These are phyloP conservation scores for Oenanthe oenanthe DNA, from an alignment of 2,113 vertebrate species.

Conservation along the genomic window DNA sequence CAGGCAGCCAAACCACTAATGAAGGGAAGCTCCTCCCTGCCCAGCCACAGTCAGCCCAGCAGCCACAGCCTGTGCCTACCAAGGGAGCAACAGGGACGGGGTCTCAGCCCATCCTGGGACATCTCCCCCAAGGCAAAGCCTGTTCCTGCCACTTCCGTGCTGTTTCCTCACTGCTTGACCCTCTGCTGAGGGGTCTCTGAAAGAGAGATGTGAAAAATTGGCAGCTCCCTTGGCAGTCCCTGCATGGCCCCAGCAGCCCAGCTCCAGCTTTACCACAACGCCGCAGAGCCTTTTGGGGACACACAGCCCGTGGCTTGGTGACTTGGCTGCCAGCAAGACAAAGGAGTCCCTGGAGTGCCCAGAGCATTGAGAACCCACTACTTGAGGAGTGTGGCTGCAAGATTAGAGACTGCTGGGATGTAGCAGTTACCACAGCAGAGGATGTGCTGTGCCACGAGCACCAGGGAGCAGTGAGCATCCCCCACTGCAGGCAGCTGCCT, in stretches of 20 bases:
- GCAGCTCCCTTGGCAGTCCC: not conserved
- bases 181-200: not conserved
- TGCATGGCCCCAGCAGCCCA: not conserved
- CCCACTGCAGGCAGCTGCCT: not conserved
- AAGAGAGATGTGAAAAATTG: not conserved
- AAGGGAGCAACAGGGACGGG: not conserved
- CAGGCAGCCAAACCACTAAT: constrained; percentile 1
- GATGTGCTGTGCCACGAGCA: rapidly evolving
- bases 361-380: not conserved
- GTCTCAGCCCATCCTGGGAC: not conserved
- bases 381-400: not conserved
- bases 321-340: not conserved
- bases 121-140: not conserved
- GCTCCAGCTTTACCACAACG: not conserved
- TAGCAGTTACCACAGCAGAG: not conserved
- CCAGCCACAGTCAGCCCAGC: not conserved
- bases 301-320: rapidly evolving
- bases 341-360: not conserved
- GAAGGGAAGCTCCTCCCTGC: not conserved
- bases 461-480: not conserved
- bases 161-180: not conserved
- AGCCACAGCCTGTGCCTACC: not conserved
- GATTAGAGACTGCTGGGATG: not conserved
- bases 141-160: not conserved
- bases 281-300: not conserved